Percentiles rank a stretch among this genome's conserved stretches.
Evolutionary conservation across 2,797 vertebrate genomes (phyloP).

Genomic region (Dryobates pubescens): DNA sequence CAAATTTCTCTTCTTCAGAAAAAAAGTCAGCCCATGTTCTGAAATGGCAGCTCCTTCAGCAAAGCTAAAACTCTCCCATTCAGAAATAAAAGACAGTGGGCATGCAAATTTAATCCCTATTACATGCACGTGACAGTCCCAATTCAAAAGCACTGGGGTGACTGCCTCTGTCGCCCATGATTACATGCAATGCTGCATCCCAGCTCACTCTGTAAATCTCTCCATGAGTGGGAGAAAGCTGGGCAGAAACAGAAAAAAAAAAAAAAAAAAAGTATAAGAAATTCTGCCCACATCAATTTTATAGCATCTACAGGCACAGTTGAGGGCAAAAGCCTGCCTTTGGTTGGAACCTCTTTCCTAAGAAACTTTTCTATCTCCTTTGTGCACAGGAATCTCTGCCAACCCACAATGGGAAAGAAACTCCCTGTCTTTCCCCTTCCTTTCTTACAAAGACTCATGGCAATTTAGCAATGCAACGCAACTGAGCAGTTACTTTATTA

Average conservation of each 20-base stretch:
- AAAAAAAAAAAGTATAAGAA: not conserved
- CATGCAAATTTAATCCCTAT: constrained; percentile 10
- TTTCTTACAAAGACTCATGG: not conserved
- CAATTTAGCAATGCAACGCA: not conserved
- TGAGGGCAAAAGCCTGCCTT: not conserved
- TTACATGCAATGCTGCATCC: not conserved
- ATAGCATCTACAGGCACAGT: not conserved
- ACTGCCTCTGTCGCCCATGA: not conserved
- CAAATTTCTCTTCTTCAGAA: constrained; percentile 12
- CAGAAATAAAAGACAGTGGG: not conserved
- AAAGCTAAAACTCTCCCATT: not conserved
- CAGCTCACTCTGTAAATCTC: not conserved
- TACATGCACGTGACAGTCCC: not conserved
- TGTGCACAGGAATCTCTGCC: not conserved
- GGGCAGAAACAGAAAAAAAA: not conserved
- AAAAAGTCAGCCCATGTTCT: not conserved
- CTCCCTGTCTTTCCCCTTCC: not conserved
- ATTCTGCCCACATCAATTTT: not conserved
- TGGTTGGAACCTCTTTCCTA: not conserved
- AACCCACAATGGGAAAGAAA: not conserved
- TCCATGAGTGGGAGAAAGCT: not conserved
- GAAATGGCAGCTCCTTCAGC: not conserved
- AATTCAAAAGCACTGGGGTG: not conserved
- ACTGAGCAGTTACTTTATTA: not conserved
- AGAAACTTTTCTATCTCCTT: not conserved